Evolutionary conservation across 2,888 invertebrate genomes (phyloP), one percentile per base, ranked within the genome.

Genomic region (Sinhomidia bicolor): DNA sequence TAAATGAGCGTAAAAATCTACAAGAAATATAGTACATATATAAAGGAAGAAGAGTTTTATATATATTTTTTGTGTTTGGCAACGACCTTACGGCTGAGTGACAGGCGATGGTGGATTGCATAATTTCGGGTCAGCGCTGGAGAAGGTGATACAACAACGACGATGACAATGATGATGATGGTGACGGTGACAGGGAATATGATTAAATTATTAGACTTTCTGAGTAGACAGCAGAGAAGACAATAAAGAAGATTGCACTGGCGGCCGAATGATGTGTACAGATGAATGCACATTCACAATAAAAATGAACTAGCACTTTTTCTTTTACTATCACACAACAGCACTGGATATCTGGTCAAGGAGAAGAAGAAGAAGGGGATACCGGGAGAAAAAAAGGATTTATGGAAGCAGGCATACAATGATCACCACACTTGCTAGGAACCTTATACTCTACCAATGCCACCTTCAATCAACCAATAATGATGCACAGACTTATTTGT

Each of bases 31-130:
- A n/a, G n/a, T n/a, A n/a, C n/a, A n/a, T n/a, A n/a, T n/a, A n/a
- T n/a, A n/a, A n/a, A n/a, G n/a, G n/a, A n/a, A n/a, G 20, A 20
- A 0, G 36, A 60, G 60, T 20, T 20, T 26, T 32, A 17, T n/a
- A n/a, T n/a, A n/a, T n/a, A n/a, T n/a, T n/a, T 78, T 26, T 79
- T 79, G 36, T 60, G 57, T 79, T 36, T 60, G 76, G 79, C 20
- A 79, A 79, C 79, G 60, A 79, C 79, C 79, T 79, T 79, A 79
- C 79, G 79, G 79, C 60, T 5, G 79, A 79, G 41, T 79, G 79
- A 60, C 79, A 79, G 41, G 79, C 79, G 36, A 79, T 60, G 57
- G 79, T 60, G 36, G 79, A 79, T 41, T 79, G 79, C 79, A 79
- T 79, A 79, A 57, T 79, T 57, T 79, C 41, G 10, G 60, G 23